Evolutionary conservation across 2,113 vertebrate genomes (phyloP).

Genomic region (Pelvicachromis taeniatus): DNA sequence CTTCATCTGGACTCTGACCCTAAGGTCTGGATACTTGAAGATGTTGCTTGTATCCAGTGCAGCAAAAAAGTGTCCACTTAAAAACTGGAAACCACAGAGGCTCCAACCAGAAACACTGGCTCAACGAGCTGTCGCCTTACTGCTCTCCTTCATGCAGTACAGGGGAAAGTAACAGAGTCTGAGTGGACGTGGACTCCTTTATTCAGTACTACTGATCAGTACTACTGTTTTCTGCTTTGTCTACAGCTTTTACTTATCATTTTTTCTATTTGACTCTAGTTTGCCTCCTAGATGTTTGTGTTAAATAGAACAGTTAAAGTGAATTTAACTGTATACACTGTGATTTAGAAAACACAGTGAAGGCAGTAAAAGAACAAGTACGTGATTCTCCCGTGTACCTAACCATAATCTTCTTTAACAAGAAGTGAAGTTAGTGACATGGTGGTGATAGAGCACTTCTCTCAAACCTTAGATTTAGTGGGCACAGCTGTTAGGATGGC

Average conservation of each 20-base stretch:
- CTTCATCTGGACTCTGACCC: not conserved
- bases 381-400: no score
- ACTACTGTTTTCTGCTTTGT: not conserved
- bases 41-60: not conserved
- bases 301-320: no score
- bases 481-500: not conserved
- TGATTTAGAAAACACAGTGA: not conserved
- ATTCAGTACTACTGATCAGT: not conserved
- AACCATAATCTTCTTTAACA: not conserved
- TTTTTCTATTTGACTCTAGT: not conserved
- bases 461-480: no score
- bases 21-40: not conserved
- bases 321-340: no score
- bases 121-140: not conserved
- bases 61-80: not conserved
- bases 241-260: not conserved
- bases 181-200: not conserved
- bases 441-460: not conserved
- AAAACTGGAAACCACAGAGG: not conserved
- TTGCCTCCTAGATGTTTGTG: not conserved
- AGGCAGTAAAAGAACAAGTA: not conserved
- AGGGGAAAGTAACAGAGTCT: not conserved
- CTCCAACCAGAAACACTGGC: not conserved
- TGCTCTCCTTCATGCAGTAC: not conserved
- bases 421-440: fast-evolving